Evolutionary conservation across 2,888 invertebrate species (phyloP).

Genomic region (Osedax fenrisi): DNA sequence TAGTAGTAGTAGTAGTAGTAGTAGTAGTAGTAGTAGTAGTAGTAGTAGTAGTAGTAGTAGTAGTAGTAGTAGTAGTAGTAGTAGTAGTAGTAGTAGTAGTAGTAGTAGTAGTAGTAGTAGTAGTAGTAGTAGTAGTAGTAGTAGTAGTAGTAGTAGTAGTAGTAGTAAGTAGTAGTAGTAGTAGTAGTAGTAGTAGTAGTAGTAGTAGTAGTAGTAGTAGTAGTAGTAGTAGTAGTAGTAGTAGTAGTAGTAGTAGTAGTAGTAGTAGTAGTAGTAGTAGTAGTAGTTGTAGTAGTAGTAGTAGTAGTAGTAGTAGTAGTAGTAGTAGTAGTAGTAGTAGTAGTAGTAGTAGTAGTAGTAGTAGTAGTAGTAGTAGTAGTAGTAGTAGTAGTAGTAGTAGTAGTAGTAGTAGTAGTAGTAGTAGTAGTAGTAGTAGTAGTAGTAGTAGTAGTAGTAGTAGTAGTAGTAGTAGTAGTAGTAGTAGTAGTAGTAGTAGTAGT

Average conservation of each 20-base stretch:
- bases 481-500: not conserved
- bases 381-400: not conserved
- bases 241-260: not conserved
- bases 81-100: too few species aligned
- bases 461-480: not conserved
- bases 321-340: not conserved
- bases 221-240: not conserved
- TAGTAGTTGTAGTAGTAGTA: not conserved
- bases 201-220: not conserved
- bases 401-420: not conserved
- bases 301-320: not conserved
- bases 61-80: too few species aligned
- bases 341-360: not conserved
- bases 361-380: not conserved
- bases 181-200: not conserved
- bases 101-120: too few species aligned
- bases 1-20: too few species aligned
- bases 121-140: too few species aligned
- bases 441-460: not conserved
- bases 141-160: too few species aligned
- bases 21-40: too few species aligned
- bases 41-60: too few species aligned
- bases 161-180: too few species aligned
- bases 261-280: not conserved
- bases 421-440: not conserved